Base-by-base conservation (phyloP, 2,888 invertebrate genomes). In the Xylocampa areola region DNA sequence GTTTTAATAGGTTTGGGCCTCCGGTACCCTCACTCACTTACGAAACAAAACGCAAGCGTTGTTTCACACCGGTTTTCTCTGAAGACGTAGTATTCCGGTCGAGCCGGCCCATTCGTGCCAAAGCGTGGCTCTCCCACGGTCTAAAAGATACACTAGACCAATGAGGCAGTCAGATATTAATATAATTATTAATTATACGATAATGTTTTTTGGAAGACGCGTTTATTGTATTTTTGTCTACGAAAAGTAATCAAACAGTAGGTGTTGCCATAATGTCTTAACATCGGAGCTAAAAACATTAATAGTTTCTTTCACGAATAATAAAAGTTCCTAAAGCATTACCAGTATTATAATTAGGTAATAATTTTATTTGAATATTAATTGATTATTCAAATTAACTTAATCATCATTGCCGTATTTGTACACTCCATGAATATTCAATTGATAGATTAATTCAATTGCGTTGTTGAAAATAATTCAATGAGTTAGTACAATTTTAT, bases 201-300 rank as follows among this genome's bases (percentile, higher is more conserved):
- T 50, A 8, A 4, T 54, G 43, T 37, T 23, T 41, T 62, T 65
- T 52, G 11, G 43, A 43, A 62, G 53, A 65, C 35, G 44, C 44
- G 36, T 70, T 65, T 54, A 69, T 66, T 53, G 39, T 61, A 33
- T 41, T 23, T 29, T 50, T 54, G 50, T 40, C 37, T 69, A 51
- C 45, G 54, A 44, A 71, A 54, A 65, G 60, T 61, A 62, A 77
- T 82, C 80, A 83, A 81, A 81, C 82, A 81, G 82, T 83, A 77
- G 80, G 79, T 76, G 79, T 74, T 76, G 59, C 52, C 59, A 57
- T 79, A 70, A 62, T 60, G 61, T 60, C 57, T 54, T 59, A 37
- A 54, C 62, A 53, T 48, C 25, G 35, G 14, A 39, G 29, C 13
- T 29, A 39, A 48, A 33, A 71, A 60, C 37, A 47, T 17, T 30